Percentiles rank a stretch among this genome's conserved stretches.
Conservation (phyloP, 30 jellyfish, hydroid and myxozoan genomes). For the Hydractinia echinata region DNA sequence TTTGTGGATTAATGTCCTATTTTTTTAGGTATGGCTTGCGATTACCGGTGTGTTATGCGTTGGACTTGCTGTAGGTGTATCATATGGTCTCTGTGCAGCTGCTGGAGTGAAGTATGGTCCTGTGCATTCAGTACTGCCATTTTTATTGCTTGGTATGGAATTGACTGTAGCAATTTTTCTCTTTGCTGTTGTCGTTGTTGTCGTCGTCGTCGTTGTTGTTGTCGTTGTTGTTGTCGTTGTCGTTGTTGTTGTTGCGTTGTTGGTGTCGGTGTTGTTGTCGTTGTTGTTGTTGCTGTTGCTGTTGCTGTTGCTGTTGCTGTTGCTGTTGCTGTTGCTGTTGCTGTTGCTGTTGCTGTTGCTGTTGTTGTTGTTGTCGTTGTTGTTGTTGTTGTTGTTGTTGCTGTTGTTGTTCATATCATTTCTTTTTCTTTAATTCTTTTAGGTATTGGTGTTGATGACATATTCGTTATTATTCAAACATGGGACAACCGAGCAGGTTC, state of each 20-base stretch:
- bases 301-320: no score
- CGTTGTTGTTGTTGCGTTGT: no score
- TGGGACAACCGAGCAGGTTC: constrained; percentile 45
- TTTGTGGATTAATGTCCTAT: no score
- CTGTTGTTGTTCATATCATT: no score
- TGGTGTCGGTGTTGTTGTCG: no score
- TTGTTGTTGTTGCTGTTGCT: no score
- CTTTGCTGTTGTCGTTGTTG: not conserved
- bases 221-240: no score
- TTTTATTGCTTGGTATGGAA: constrained; percentile 73
- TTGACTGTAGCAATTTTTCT: not conserved
- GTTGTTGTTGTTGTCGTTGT: no score
- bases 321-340: no score
- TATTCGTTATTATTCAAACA: constrained; percentile 72
- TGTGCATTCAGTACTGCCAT: constrained; percentile 74
- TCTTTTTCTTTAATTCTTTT: not conserved
- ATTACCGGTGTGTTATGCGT: constrained; percentile 60
- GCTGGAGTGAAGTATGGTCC: constrained; percentile 78
- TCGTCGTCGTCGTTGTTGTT: no score
- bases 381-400: no score
- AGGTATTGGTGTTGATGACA: constrained; percentile 94
- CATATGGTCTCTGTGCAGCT: constrained; percentile 81
- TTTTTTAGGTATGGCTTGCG: constrained; percentile 74
- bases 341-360: no score
- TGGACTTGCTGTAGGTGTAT: constrained; percentile 70